These are phyloP conservation scores for Mus minutoides DNA, from an alignment of 2,797 vertebrate species.

Conservation along the genomic window DNA sequence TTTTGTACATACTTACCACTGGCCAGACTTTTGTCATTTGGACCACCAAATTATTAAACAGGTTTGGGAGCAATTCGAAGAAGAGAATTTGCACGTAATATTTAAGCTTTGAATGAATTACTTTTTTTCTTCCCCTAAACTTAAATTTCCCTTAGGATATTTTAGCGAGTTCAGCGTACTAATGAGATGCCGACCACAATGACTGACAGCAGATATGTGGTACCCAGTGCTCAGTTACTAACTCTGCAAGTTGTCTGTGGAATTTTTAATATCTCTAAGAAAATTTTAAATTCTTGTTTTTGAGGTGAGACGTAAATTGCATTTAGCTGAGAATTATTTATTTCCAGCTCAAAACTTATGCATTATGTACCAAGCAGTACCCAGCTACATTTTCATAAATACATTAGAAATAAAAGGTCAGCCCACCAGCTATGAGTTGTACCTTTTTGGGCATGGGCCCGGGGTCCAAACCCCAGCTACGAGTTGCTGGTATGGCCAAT, in stretches of 20 bases:
- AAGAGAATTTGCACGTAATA: neutral
- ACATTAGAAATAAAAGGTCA: neutral
- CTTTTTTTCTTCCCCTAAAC: neutral
- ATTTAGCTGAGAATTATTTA: neutral
- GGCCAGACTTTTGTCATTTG: neutral
- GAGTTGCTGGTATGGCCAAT: rapidly evolving
- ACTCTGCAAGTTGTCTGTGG: neutral
- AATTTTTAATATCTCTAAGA: neutral
- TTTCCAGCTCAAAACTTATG: neutral
- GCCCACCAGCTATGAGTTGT: neutral
- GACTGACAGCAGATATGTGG: neutral
- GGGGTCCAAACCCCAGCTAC: neutral
- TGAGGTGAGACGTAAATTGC: neutral
- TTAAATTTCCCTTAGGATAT: neutral
- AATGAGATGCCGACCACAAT: neutral
- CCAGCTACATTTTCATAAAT: neutral
- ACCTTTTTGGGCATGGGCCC: too few relatives aligned
- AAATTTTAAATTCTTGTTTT: neutral
- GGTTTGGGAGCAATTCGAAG: neutral
- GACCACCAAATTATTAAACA: neutral
- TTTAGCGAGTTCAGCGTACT: neutral
- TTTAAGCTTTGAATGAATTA: neutral
- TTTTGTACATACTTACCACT: neutral
- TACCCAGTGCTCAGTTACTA: neutral
- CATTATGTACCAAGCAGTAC: rapidly evolving